Evolutionary conservation across 2,888 invertebrate genomes (phyloP), one percentile per base, ranked within the genome.

Genomic region (Opisthograptis luteolata): DNA sequence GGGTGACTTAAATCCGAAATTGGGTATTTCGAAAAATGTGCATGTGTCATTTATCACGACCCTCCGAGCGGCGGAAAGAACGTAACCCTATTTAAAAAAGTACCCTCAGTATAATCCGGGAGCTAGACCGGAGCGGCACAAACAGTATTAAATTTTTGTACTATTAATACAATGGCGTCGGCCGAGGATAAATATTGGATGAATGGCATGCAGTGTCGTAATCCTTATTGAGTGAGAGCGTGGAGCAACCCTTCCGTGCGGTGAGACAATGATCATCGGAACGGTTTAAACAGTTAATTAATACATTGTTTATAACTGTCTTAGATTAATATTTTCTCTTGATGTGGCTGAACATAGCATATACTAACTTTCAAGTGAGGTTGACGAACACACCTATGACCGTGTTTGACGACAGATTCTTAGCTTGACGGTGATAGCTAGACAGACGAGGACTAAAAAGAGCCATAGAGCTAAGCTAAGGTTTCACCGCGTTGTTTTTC

Each of bases 1-100:
- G 91, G 91, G 90, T 86, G 90, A 91, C 90, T 91, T 91, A 91
- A 91, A 91, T 91, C 91, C 90, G 86, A 91, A 91, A 91, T 91
- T 91, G 91, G 91, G 91, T 91, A 91, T 91, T 91, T 91, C 87
- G 89, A 88, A 88, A 87, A 89, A 90, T 89, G 89, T 89, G 90
- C 91, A 91, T 91, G 91, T 91, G 91, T 91, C 91, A 91, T 91
- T 91, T 91, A 91, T 91, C 91, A 91, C 87, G 76, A 84, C 87
- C 87, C 89, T 84, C 83, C 70, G 73, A 61, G 63, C 66, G 74
- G 76, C 70, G 82, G 81, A 81, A 87, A 87, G 82, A 86, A 76
- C 73, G 79, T 87, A 87, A 87, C 89, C 89, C 89, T 87, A 87
- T 89, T 89, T 87, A 88, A 90, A 90, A 90, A 90, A 87, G 81